These are phyloP conservation scores for Tetramorium parvispinum DNA, from an alignment of 1,140 invertebrate species.

Conservation along the genomic window DNA sequence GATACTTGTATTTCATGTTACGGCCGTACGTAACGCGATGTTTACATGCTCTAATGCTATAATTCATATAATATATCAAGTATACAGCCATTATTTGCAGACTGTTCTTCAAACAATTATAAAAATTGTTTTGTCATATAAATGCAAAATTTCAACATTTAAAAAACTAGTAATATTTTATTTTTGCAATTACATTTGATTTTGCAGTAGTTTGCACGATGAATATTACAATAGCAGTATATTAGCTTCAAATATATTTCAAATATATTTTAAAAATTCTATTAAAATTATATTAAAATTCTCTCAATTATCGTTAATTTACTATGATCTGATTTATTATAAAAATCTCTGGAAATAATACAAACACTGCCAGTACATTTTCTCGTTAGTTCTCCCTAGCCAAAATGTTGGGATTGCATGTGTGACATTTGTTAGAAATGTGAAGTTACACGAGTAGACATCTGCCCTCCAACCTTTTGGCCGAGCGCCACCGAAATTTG, in stretches of 20 bases:
- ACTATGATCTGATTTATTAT: neutral
- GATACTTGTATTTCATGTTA: neutral
- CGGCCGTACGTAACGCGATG: neutral
- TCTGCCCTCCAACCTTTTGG: neutral
- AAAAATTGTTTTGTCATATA: neutral
- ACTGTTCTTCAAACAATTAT: neutral
- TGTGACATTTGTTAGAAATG: neutral
- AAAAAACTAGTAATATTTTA: neutral
- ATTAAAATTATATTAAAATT: too few relatives aligned
- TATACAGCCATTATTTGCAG: neutral
- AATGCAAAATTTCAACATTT: neutral
- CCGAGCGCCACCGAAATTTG: constrained; percentile 4
- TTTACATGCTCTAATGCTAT: neutral
- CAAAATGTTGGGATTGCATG: constrained; percentile 5
- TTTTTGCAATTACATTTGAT: neutral
- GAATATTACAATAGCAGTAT: neutral
- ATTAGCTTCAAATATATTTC: neutral
- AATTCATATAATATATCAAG: neutral
- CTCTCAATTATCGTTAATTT: neutral
- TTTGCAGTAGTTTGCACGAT: neutral
- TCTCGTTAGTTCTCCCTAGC: neutral
- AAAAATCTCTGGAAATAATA: neutral
- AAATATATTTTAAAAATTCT: neutral
- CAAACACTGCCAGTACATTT: neutral
- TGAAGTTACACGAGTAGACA: constrained; percentile 10